phyloP scores from a whole-genome alignment of 2,888 invertebrate genomes.

The Entomobrya multifasciata region DNA sequence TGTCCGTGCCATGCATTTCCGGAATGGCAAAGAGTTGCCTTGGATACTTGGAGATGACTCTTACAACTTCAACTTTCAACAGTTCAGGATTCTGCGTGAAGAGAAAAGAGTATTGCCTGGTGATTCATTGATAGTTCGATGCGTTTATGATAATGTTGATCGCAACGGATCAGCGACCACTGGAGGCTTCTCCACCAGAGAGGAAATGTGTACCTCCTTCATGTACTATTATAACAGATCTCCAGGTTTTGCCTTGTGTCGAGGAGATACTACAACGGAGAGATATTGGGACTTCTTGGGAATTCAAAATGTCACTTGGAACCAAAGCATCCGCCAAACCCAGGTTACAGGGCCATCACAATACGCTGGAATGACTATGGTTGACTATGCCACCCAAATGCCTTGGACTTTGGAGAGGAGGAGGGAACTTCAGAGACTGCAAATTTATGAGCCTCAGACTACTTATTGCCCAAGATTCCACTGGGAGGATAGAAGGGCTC shows the following conservation, averaged over 20 bases:
- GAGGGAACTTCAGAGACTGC: constrained; percentile 2
- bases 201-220: constrained; percentile 54
- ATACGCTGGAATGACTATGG: constrained; percentile 17
- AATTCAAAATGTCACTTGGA: constrained; percentile 47
- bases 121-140: not conserved
- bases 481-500: too few relatives aligned
- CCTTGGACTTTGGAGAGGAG: constrained; percentile 21
- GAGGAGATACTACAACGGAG: constrained; percentile 8
- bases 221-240: constrained; percentile 27
- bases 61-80: not conserved
- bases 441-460: constrained; percentile 17
- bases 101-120: not conserved
- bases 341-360: not conserved
- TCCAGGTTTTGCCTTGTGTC: constrained; percentile 9
- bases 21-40: not conserved
- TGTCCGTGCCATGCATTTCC: not conserved
- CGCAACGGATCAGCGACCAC: not conserved
- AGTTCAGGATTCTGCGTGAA: not conserved
- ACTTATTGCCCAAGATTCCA: constrained; percentile 40
- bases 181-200: constrained; percentile 1
- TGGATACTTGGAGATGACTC: not conserved
- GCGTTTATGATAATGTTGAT: constrained; percentile 25
- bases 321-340: constrained; percentile 27
- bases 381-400: constrained; percentile 19
- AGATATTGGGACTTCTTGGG: constrained; percentile 16